Percentiles rank a stretch among this genome's conserved stretches.
Conservation (phyloP, 2,888 invertebrate species). For the Protonemura montana region DNA sequence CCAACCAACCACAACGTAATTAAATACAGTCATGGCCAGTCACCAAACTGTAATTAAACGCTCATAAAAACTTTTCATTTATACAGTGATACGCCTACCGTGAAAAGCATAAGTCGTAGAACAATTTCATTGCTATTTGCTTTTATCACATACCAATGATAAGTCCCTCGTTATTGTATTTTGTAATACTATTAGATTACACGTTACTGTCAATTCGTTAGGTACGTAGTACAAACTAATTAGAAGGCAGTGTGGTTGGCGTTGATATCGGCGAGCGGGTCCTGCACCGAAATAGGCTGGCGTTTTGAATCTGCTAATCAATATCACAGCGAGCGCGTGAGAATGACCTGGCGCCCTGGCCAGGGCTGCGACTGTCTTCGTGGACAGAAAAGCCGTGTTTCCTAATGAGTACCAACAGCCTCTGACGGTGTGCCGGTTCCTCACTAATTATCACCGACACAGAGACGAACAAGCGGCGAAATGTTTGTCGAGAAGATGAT, state of each 20-base stretch:
- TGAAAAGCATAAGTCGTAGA: background rate
- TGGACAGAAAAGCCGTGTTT: background rate
- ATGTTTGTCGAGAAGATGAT: background rate
- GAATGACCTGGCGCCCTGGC: background rate
- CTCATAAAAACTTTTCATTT: background rate
- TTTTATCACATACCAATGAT: background rate
- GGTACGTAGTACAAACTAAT: background rate
- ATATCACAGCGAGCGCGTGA: background rate
- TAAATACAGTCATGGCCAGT: constrained; percentile 12
- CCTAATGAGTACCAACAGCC: background rate
- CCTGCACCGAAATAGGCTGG: background rate
- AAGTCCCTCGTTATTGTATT: background rate
- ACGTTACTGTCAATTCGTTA: background rate
- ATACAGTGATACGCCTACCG: background rate
- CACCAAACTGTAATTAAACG: background rate
- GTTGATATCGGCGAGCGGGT: background rate
- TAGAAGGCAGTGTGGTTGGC: background rate
- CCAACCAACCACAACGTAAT: background rate
- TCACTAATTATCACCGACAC: background rate
- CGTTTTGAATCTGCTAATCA: background rate
- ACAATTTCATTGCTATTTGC: background rate
- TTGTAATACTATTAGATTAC: background rate
- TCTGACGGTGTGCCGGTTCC: background rate
- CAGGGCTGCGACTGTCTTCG: background rate
- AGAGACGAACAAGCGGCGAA: background rate